phyloP scores from a whole-genome alignment of 2,888 invertebrate genomes.

The Tromatobia lineatoria region DNA sequence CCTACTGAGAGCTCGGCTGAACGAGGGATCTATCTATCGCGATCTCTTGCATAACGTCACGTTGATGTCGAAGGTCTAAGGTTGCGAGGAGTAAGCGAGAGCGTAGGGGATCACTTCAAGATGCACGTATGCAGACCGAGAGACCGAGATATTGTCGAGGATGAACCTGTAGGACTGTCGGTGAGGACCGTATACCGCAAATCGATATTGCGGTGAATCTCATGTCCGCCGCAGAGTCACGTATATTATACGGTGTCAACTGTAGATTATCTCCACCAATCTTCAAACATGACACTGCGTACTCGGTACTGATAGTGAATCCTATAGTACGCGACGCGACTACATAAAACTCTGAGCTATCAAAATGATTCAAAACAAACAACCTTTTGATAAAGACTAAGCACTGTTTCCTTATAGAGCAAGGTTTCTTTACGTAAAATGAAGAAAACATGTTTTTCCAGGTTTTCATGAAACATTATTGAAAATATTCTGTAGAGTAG shows the following conservation, averaged over 20 bases:
- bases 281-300: constrained; percentile 10
- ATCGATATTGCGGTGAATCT: constrained; percentile 65
- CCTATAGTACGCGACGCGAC: background rate
- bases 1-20: constrained; percentile 46
- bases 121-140: constrained; percentile 36
- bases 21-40: constrained; percentile 59
- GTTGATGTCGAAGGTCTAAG: constrained; percentile 41
- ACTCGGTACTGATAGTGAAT: constrained; percentile 3
- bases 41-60: constrained; percentile 37
- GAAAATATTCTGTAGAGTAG: no score
- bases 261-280: constrained; percentile 46
- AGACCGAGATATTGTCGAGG: constrained; percentile 45
- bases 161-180: constrained; percentile 36
- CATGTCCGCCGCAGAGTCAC: constrained; percentile 60
- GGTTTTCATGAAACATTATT: no score
- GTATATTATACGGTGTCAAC: constrained; percentile 49
- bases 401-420: no score
- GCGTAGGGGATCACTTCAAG: constrained; percentile 44
- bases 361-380: no score
- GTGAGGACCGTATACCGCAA: constrained; percentile 49
- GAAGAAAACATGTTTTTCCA: no score
- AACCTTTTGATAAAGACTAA: background rate
- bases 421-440: no score
- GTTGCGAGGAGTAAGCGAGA: constrained; percentile 55
- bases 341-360: no score